Conservation (phyloP, 1,140 invertebrate species). For the Drosophila miranda region DNA sequence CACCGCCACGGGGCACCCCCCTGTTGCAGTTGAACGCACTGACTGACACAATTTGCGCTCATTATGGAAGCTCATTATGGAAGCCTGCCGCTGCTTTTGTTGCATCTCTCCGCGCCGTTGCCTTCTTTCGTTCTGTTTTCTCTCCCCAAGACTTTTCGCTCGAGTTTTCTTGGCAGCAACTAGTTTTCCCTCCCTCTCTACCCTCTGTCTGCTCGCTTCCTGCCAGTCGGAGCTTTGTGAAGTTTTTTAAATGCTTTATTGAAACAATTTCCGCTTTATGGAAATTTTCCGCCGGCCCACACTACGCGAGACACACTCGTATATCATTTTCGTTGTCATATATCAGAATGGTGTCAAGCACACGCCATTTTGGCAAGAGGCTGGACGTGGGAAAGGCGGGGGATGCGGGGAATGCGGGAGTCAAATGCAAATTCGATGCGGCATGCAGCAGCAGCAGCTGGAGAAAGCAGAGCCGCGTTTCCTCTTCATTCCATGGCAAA, state of each 20-base stretch:
- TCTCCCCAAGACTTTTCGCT: slow-evolving; percentile 16
- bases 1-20: too few relatives aligned
- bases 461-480: slow-evolving; percentile 39
- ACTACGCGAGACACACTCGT: not conserved
- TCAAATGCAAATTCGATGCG: slow-evolving; percentile 74
- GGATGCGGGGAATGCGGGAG: not conserved
- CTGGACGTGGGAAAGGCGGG: not conserved
- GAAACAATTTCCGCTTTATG: slow-evolving; percentile 53
- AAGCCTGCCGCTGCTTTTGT: slow-evolving; percentile 33
- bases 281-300: slow-evolving; percentile 23
- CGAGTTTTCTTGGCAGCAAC: slow-evolving; percentile 10
- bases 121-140: not conserved
- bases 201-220: not conserved
- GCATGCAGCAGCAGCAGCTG: slow-evolving; percentile 42
- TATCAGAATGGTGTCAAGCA: slow-evolving; percentile 70
- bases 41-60: slow-evolving; percentile 56
- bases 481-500: slow-evolving; percentile 35
- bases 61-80: slow-evolving; percentile 41
- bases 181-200: not conserved
- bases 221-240: slow-evolving; percentile 20
- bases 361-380: slow-evolving; percentile 60
- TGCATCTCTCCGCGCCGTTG: too few relatives aligned
- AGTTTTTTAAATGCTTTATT: slow-evolving; percentile 64
- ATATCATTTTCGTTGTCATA: slow-evolving; percentile 65
- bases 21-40: slow-evolving; percentile 28